Conservation (phyloP, 2,888 invertebrate species). For the Corbicula japonica region DNA sequence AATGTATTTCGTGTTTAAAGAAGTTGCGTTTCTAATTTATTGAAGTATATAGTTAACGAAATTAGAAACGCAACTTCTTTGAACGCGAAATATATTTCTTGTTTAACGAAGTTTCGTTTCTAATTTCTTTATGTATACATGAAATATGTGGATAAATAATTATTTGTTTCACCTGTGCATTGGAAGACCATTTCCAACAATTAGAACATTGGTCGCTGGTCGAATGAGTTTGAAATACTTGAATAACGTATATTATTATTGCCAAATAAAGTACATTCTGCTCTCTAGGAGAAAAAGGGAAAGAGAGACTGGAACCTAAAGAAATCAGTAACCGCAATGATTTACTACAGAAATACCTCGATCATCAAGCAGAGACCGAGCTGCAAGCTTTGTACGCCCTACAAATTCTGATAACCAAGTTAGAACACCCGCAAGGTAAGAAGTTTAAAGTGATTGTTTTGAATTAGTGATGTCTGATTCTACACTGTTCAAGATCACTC, state of each 20-base stretch:
- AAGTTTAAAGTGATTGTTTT: no score
- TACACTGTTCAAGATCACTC: not conserved
- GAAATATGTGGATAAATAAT: not conserved
- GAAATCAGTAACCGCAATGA: constrained; percentile 87
- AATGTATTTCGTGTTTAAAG: no score
- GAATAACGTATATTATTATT: no score
- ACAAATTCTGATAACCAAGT: constrained; percentile 92
- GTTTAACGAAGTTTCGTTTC: no score
- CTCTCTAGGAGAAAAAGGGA: constrained; percentile 66
- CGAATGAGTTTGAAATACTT: not conserved
- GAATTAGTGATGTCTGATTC: not conserved
- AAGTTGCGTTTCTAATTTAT: no score
- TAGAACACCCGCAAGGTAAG: constrained; percentile 91
- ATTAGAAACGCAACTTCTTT: no score
- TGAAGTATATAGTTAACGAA: no score
- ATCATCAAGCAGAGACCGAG: constrained; percentile 91
- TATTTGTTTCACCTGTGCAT: not conserved
- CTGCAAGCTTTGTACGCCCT: constrained; percentile 94
- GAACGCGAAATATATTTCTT: no score
- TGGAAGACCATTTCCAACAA: not conserved
- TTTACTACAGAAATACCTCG: constrained; percentile 90
- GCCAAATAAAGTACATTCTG: not conserved
- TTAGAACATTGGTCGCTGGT: not conserved
- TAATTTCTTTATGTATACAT: not conserved
- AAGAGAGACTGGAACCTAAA: constrained; percentile 84